Percentiles rank a stretch among this genome's conserved stretches.
Evolutionary conservation across 1,140 invertebrate genomes (phyloP).

Genomic region (Drosophila lacertosa): DNA sequence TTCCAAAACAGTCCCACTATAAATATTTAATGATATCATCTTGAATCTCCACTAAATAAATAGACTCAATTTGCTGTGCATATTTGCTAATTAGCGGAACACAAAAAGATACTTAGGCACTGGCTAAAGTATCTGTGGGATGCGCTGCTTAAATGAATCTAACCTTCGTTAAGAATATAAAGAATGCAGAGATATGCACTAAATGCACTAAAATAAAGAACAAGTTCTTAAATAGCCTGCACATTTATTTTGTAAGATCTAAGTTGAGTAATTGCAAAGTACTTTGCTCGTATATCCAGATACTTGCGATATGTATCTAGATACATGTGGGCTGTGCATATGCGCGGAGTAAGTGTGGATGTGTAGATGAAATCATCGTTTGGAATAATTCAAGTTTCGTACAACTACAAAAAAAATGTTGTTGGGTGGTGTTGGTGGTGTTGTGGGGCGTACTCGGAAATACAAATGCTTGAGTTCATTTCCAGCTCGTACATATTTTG

Average conservation of each 20-base stretch:
- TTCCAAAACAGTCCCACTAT: neutral
- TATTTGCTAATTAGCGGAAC: slow-evolving; percentile 69
- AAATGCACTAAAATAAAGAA: slow-evolving; percentile 21
- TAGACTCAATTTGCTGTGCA: slow-evolving; percentile 43
- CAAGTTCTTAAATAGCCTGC: slow-evolving; percentile 27
- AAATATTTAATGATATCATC: slow-evolving; percentile 62
- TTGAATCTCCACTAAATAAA: slow-evolving; percentile 31
- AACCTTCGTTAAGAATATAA: slow-evolving; percentile 51
- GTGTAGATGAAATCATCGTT: slow-evolving; percentile 78
- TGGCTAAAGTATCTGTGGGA: slow-evolving; percentile 23
- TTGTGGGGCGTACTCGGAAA: slow-evolving; percentile 21
- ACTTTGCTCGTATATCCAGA: slow-evolving; percentile 25
- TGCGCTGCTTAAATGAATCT: slow-evolving; percentile 58
- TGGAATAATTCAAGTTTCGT: slow-evolving; percentile 70
- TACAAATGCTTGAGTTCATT: slow-evolving; percentile 64
- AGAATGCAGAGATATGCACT: slow-evolving; percentile 35
- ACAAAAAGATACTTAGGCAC: slow-evolving; percentile 17
- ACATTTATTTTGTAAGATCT: slow-evolving; percentile 7
- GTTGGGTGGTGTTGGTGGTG: neutral
- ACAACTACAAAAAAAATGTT: slow-evolving; percentile 19
- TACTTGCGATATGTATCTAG: slow-evolving; percentile 28
- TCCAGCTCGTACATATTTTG: slow-evolving; percentile 33
- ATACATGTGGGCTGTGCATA: slow-evolving; percentile 27
- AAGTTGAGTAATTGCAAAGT: slow-evolving; percentile 44
- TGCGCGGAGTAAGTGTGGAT: slow-evolving; percentile 69